phyloP scores from a whole-genome alignment of 2,113 vertebrate species.

The Todiramphus saurophagus region DNA sequence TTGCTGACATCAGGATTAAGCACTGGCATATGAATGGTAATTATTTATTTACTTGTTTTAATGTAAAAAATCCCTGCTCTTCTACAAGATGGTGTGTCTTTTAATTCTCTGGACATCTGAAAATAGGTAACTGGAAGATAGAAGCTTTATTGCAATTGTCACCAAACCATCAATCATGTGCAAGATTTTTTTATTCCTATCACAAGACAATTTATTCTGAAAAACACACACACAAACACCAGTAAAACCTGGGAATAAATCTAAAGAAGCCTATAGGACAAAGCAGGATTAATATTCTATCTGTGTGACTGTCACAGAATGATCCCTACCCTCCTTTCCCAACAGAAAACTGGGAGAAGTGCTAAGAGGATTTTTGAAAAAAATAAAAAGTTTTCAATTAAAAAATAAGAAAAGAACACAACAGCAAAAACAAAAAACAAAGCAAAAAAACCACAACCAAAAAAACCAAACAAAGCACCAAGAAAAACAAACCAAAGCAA shows the following conservation, averaged over 20 bases:
- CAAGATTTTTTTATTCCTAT: neutral
- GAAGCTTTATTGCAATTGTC: neutral
- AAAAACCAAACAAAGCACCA: no score
- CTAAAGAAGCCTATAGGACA: neutral
- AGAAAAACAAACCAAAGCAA: no score
- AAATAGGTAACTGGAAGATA: neutral
- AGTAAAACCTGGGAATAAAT: neutral
- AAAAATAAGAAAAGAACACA: neutral
- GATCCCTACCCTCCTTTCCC: neutral
- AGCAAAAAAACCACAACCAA: no score
- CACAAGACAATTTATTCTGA: neutral
- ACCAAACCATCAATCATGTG: neutral
- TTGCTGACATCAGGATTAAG: neutral
- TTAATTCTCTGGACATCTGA: neutral
- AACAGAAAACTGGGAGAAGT: neutral
- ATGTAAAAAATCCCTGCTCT: neutral
- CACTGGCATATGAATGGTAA: neutral
- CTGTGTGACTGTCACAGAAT: neutral
- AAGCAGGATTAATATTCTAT: neutral
- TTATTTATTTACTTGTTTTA: neutral
- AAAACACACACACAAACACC: neutral
- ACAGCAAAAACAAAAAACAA: no score
- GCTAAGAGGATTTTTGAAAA: neutral
- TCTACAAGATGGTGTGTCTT: neutral
- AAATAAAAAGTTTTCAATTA: neutral